Evolutionary conservation across 2,888 invertebrate genomes (phyloP).

Genomic region (Spicauda simplicius): DNA sequence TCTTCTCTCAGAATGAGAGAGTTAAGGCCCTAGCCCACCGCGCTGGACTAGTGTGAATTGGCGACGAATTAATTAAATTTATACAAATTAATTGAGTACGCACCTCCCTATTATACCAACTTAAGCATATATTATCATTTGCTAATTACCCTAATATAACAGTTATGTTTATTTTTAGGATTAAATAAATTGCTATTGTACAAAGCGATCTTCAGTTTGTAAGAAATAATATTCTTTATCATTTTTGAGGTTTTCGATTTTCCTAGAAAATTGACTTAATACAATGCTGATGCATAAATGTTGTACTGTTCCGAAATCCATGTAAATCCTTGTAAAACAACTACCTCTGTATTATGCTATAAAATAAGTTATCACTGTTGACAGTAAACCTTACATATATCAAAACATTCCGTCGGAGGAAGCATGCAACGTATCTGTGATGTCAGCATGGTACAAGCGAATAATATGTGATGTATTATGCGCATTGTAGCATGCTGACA

Average conservation of each 20-base stretch:
- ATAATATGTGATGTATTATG: conserved; percentile 10
- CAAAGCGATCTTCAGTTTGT: too few species aligned
- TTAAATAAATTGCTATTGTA: too few species aligned
- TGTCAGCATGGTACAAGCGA: conserved; percentile 31
- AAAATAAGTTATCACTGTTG: conserved; percentile 2
- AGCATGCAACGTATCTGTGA: conserved; percentile 49
- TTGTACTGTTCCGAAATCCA: too few species aligned
- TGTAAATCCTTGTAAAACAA: too few species aligned
- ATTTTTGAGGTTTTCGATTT: too few species aligned
- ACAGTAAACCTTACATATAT: conserved; percentile 24
- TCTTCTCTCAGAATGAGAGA: too few species aligned
- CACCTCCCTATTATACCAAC: background rate
- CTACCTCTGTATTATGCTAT: background rate
- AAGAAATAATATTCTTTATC: too few species aligned
- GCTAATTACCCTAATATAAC: background rate
- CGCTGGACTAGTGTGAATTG: too few species aligned
- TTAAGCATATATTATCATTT: background rate
- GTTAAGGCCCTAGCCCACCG: too few species aligned
- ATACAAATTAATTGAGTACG: background rate
- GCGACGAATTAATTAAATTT: background rate
- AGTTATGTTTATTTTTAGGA: too few species aligned
- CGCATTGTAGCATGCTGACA: conserved; percentile 1
- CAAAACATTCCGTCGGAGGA: conserved; percentile 11
- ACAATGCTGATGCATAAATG: too few species aligned
- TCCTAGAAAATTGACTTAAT: too few species aligned